Evolutionary conservation across 2,797 vertebrate species (phyloP), one percentile per base, ranked within the genome.

Genomic region (Mus minutoides): DNA sequence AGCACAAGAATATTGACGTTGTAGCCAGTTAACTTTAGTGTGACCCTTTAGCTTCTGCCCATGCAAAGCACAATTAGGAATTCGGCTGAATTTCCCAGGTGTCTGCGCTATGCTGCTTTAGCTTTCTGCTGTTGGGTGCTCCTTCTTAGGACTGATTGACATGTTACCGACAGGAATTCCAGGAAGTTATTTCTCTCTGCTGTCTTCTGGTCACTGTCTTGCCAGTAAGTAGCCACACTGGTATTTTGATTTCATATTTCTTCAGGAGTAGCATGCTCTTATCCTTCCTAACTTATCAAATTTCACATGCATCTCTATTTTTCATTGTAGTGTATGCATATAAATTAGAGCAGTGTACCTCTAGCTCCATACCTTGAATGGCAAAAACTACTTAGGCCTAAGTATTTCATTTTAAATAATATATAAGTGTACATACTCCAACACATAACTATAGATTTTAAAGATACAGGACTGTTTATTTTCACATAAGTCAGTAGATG

Each of bases 391-490:
- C 87, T 97, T 97, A 97, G 90, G 94, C 83, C 84, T 95, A 92
- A 88, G 84, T 84, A 92, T 91, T 93, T 96, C 92, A 90, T 95
- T 96, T 95, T 92, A 94, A 94, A 87, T 88, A 96, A 46, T 92
- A 89, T 94, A 52, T 96, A 96, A 97, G 22, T 97, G 43, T 97
- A 97, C 91, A 95, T 97, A 97, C 49, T 93, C 88, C 89, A 88
- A 84, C 88, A 62, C 80, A 24, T 93, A 97, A 73, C 94, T 83
- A 84, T 97, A 96, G 96, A 85, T 96, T 97, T 97, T 96, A 96
- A 97, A 97, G 85, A 93, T 96, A 94, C 8, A n/a, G 89, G 88
- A 93, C 92, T 96, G 54, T 93, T 95, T 97, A 95, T 97, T 98
- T 98, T 97, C 89, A 95, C 37, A 19, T 94, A 96, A 95, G 49